phyloP scores from a whole-genome alignment of 2,888 invertebrate species.

The Hypomecis punctinalis region DNA sequence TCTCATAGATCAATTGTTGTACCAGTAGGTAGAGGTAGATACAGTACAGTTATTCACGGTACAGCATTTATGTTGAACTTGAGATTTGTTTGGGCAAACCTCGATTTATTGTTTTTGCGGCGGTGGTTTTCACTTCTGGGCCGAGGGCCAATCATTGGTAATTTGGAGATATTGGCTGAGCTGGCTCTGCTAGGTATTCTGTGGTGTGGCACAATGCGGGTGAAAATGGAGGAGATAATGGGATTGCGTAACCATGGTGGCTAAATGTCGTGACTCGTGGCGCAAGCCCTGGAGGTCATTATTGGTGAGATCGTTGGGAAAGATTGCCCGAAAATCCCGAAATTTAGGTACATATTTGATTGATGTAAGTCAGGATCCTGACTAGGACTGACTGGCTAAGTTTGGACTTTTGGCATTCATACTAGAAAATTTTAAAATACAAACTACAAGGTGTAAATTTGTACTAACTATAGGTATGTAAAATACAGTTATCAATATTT shows the following conservation, averaged over 20 bases:
- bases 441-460: no score
- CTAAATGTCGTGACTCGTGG: slow-evolving; percentile 46
- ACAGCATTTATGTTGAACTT: slow-evolving; percentile 56
- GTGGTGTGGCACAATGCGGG: slow-evolving; percentile 46
- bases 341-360: no score
- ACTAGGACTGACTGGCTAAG: no score
- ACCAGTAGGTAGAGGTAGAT: neutral
- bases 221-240: slow-evolving; percentile 46
- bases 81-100: slow-evolving; percentile 60
- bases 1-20: no score
- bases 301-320: slow-evolving; percentile 40
- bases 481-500: no score
- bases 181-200: neutral
- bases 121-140: slow-evolving; percentile 50
- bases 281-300: slow-evolving; percentile 53
- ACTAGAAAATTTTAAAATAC: no score
- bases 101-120: slow-evolving; percentile 40
- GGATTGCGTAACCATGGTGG: slow-evolving; percentile 48
- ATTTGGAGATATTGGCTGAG: slow-evolving; percentile 44
- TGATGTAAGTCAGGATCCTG: no score
- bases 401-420: no score
- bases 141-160: slow-evolving; percentile 35
- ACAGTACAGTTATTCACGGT: slow-evolving; percentile 14
- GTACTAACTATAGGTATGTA: no score
- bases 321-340: slow-evolving; percentile 16